These are phyloP conservation scores for Oligia strigilis DNA, from an alignment of 2,888 invertebrate species.

Conservation along the genomic window DNA sequence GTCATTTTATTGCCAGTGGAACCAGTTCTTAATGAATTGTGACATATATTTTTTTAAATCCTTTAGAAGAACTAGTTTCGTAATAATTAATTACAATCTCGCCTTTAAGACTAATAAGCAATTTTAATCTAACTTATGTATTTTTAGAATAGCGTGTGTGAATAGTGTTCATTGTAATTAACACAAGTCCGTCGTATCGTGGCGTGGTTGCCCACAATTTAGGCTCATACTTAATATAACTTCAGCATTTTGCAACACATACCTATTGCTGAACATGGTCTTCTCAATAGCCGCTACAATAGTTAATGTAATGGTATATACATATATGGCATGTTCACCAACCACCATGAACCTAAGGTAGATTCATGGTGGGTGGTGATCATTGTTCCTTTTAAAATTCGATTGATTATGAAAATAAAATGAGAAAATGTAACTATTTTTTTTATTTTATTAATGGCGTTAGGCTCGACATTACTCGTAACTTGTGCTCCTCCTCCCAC, in stretches of 20 bases:
- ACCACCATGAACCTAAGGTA: too few relatives aligned
- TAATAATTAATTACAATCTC: too few relatives aligned
- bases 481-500: neutral
- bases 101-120: too few relatives aligned
- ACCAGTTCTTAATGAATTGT: neutral
- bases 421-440: neutral
- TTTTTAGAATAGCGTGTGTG: too few relatives aligned
- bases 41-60: too few relatives aligned
- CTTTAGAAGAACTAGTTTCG: too few relatives aligned
- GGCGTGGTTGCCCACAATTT: neutral
- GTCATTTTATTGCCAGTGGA: constrained; percentile 17
- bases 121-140: too few relatives aligned
- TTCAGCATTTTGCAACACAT: too few relatives aligned
- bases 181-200: neutral
- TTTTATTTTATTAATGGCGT: neutral
- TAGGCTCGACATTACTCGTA: neutral
- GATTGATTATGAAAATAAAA: neutral
- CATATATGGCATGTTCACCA: neutral
- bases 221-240: too few relatives aligned
- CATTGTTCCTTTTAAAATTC: neutral
- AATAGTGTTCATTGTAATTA: too few relatives aligned
- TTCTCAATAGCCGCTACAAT: neutral
- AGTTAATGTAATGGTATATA: neutral
- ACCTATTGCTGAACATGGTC: neutral
- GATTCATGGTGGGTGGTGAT: neutral